Percentiles rank a stretch among this genome's conserved stretches.
Conservation (phyloP, 2,797 vertebrate genomes). For the Sebastiscus tertius region DNA sequence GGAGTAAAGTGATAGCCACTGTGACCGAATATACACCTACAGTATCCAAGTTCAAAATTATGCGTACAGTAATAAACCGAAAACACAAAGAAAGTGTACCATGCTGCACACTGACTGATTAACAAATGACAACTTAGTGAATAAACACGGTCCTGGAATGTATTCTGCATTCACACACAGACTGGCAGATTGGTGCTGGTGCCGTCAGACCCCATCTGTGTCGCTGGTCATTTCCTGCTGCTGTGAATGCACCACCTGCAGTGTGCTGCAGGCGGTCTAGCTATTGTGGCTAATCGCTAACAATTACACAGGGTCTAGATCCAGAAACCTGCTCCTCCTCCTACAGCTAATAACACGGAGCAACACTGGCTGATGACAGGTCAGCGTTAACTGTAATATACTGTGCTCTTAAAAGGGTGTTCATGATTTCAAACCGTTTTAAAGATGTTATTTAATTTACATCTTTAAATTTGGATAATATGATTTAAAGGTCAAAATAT, state of each 20-base stretch:
- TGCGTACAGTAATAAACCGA: not conserved
- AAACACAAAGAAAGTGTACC: not conserved
- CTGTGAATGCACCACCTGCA: conserved; percentile 52
- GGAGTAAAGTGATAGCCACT: not conserved
- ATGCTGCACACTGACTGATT: not conserved
- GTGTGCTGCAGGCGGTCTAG: conserved; percentile 17
- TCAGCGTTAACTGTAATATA: not conserved
- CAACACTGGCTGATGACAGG: not conserved
- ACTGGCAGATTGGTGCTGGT: conserved; percentile 15
- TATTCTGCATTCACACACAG: not conserved
- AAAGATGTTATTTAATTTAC: not conserved
- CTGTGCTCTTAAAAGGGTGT: not conserved
- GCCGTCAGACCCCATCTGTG: conserved; percentile 32
- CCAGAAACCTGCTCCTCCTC: not conserved
- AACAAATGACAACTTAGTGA: not conserved
- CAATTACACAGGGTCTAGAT: conserved; percentile 47
- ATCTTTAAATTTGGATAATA: not conserved
- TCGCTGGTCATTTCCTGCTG: conserved; percentile 46
- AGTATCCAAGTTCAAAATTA: not conserved
- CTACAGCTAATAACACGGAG: not conserved
- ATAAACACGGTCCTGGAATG: not conserved
- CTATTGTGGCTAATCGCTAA: conserved; percentile 44
- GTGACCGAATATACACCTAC: not conserved
- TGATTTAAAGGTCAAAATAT: not conserved
- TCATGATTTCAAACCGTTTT: not conserved